phyloP scores from a whole-genome alignment of 2,113 vertebrate genomes.

The Ranitomeya imitator region DNA sequence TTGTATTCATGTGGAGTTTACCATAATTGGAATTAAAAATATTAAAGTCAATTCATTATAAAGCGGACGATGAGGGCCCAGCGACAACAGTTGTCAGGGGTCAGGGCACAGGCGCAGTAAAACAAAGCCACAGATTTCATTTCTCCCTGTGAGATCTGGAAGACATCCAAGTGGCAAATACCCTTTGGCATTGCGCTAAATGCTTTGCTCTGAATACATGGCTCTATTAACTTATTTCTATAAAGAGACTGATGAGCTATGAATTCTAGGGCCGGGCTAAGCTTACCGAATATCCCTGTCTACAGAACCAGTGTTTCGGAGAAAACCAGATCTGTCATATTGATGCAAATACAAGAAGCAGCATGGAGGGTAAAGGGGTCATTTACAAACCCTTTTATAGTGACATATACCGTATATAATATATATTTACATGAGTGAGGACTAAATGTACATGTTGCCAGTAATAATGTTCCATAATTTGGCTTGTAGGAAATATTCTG shows the following conservation, averaged over 20 bases:
- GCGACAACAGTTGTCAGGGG: constrained; percentile 10
- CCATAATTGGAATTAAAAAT: constrained; percentile 20
- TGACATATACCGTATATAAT: too few relatives aligned
- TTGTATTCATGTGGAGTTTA: constrained; percentile 23
- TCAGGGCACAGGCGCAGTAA: constrained; percentile 25
- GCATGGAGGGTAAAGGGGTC: too few relatives aligned
- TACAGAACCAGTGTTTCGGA: not conserved
- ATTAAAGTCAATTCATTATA: constrained; percentile 37
- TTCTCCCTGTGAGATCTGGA: constrained; percentile 34
- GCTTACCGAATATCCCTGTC: not conserved
- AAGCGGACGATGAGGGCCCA: not conserved
- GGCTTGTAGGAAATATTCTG: too few relatives aligned
- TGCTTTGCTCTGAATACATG: not conserved
- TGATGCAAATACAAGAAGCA: not conserved
- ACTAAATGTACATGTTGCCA: too few relatives aligned
- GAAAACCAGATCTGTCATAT: not conserved
- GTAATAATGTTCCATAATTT: too few relatives aligned
- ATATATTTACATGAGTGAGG: too few relatives aligned
- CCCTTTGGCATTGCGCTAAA: not conserved
- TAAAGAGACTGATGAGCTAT: constrained; percentile 17
- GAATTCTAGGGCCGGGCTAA: not conserved
- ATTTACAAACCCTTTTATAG: too few relatives aligned
- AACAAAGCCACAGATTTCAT: constrained; percentile 25
- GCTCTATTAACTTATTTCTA: constrained; percentile 2
- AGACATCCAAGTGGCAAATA: constrained; percentile 6